Evolutionary conservation across 2,888 invertebrate species (phyloP), one percentile per base, ranked within the genome.

Genomic region (Coelinius sp.): DNA sequence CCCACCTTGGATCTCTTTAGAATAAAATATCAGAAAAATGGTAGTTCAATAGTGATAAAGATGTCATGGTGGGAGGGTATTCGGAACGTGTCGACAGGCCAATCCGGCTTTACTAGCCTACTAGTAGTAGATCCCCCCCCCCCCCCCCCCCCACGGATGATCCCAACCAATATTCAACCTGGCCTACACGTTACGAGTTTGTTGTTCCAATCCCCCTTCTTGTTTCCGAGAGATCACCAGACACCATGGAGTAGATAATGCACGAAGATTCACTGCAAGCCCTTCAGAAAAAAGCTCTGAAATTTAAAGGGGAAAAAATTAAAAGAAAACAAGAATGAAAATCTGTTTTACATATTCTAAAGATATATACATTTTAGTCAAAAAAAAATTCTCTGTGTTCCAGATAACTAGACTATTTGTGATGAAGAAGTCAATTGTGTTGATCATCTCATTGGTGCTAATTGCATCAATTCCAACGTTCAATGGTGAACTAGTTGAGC

Each of bases 401-500:
- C 73, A 77, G 73, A 74, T 67, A 24, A 66, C 66, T 12, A 67
- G 44, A 70, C 46, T 70, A 53, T 49, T 56, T 66, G 81, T 56
- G 70, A 83, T 83, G 83, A 71, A 75, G 70, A 52, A 70, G 31
- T 70, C 70, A 20, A 64, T 75, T 24, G n/a, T 79, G 31, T 53
- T 80, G 12, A 69, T 79, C 10, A 38, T 70, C 66, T 73, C 73
- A 62, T 68, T 70, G 41, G 59, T 69, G 31, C 71, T 85, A 46
- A 73, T 78, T 27, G 70, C 77, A 31, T 73, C 78, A 31, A 74
- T 80, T 46, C 72, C 78, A 27, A 78, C 84, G 41, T 90, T 91
- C 79, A 92, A 92, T 79, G 92, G 92, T 66, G 92, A 93, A 79
- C 89, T 91, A 80, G 90, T 91, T 77, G 93, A 93, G 80, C 87